Conservation (phyloP, 2,113 vertebrate genomes). For the Chauna torquata region DNA sequence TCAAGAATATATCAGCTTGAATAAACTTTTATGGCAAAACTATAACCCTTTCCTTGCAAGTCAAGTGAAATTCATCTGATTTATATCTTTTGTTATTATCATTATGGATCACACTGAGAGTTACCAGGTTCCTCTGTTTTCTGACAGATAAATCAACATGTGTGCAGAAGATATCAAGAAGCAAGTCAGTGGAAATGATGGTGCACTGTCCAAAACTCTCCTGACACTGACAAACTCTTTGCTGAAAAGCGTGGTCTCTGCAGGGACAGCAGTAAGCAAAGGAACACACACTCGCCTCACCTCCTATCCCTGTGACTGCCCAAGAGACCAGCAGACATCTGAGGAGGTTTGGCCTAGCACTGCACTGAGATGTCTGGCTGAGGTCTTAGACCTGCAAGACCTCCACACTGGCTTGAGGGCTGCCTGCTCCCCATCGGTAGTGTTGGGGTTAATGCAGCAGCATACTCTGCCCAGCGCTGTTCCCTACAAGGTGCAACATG, state of each 20-base stretch:
- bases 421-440: not conserved
- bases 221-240: fast-evolving
- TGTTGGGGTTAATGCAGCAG: not conserved
- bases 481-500: not conserved
- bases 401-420: not conserved
- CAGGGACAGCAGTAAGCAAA: not conserved
- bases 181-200: not conserved
- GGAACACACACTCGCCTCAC: not conserved
- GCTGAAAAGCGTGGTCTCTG: not conserved
- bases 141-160: not conserved
- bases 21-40: not conserved
- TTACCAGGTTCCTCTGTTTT: not conserved
- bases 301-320: not conserved
- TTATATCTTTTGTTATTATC: not conserved
- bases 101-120: not conserved
- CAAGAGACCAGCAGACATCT: not conserved
- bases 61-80: not conserved
- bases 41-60: not conserved
- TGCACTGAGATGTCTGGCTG: not conserved
- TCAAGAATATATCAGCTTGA: not conserved
- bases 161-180: not conserved
- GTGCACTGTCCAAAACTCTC: not conserved
- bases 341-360: not conserved
- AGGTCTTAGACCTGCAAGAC: not conserved
- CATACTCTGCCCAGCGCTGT: not conserved